Percentiles rank a stretch among this genome's conserved stretches.
phyloP scores from a whole-genome alignment of 1,140 invertebrate species.

The Elymnias hypermnestra region DNA sequence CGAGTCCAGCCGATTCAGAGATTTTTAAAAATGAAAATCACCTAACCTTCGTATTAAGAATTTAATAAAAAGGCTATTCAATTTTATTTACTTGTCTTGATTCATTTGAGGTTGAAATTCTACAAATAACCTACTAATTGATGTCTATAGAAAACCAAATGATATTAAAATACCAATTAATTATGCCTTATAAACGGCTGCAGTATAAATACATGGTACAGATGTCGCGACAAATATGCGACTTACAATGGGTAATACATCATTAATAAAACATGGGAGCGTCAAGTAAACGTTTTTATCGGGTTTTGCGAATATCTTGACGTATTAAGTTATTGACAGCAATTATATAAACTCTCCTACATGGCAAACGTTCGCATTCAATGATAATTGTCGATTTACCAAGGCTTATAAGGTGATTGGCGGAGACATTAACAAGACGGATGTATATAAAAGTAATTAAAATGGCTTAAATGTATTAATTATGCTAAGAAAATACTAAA shows the following conservation, averaged over 20 bases:
- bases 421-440: not conserved
- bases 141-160: no score
- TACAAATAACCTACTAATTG: no score
- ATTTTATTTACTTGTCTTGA: no score
- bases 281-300: conserved; percentile 1
- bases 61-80: no score
- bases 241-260: not conserved
- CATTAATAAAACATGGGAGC: conserved; percentile 11
- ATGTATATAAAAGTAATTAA: not conserved
- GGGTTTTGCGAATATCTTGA: not conserved
- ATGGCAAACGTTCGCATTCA: not conserved
- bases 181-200: no score
- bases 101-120: no score
- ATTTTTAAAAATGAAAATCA: no score
- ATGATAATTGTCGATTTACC: not conserved
- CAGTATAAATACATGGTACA: no score
- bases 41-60: no score
- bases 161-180: no score
- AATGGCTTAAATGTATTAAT: not conserved
- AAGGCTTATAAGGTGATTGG: not conserved
- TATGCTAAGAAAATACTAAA: not conserved
- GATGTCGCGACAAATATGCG: no score
- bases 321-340: conserved; percentile 1
- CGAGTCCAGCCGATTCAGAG: no score
- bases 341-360: conserved; percentile 3